These are phyloP conservation scores for Patella depressa DNA, from an alignment of 2,888 invertebrate species.

Conservation along the genomic window DNA sequence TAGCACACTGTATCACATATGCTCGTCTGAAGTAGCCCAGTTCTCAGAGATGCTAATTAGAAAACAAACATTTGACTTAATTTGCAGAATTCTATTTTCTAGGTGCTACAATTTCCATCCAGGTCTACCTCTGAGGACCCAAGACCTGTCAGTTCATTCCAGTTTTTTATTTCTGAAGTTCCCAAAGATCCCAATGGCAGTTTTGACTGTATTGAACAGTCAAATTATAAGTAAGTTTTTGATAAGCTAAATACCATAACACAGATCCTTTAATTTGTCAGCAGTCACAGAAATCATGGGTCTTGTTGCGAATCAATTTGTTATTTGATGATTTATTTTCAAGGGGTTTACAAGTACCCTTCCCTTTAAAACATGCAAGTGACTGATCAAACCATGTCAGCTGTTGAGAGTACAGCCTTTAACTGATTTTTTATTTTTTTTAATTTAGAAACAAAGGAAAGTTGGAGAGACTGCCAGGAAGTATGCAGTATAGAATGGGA, in stretches of 20 bases:
- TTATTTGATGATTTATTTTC: no score
- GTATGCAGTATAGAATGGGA: conserved; percentile 88
- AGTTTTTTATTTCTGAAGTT: conserved; percentile 84
- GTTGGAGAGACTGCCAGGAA: conserved; percentile 76
- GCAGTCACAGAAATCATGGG: no score
- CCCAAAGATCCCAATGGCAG: conserved; percentile 91
- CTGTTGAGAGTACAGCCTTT: no score
- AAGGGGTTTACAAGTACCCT: no score
- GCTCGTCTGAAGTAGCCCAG: no score
- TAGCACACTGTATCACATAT: no score
- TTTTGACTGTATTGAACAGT: conserved; percentile 89
- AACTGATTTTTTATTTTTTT: not conserved
- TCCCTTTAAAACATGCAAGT: no score
- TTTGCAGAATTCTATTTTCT: conserved; percentile 24
- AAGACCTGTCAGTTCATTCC: conserved; percentile 77
- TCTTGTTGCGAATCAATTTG: no score
- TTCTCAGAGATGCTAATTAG: no score
- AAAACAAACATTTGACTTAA: not conserved
- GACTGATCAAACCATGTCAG: no score
- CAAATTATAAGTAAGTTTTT: conserved; percentile 44
- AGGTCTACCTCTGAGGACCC: conserved; percentile 38
- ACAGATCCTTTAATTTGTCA: no score
- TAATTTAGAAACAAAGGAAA: conserved; percentile 39
- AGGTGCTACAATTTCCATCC: conserved; percentile 58
- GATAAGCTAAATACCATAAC: no score